Conservation (phyloP, 2,113 vertebrate genomes). For the Eulemur macaco region DNA sequence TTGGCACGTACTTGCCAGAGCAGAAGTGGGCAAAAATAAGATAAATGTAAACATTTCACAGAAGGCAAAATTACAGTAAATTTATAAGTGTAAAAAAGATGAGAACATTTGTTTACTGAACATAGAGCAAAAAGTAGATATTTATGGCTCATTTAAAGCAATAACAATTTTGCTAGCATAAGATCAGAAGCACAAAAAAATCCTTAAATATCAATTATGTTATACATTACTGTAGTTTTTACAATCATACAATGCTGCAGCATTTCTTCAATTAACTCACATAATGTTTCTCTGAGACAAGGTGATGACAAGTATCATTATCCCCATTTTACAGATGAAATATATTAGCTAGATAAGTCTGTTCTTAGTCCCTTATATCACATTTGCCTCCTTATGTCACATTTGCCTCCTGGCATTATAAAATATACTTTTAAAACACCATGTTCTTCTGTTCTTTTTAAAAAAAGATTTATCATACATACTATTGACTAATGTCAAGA, state of each 20-base stretch:
- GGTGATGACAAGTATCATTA: conserved; percentile 34
- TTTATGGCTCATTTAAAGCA: conserved; percentile 55
- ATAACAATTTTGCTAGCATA: conserved; percentile 43
- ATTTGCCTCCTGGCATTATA: conserved; percentile 1
- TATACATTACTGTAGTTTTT: conserved; percentile 26
- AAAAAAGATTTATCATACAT: neutral
- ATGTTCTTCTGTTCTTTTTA: conserved; percentile 28
- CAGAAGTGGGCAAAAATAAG: conserved; percentile 61
- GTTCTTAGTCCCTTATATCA: neutral
- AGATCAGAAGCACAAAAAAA: conserved; percentile 18
- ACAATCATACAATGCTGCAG: neutral
- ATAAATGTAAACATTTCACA: conserved; percentile 66
- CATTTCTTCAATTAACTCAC: conserved; percentile 44
- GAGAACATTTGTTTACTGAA: conserved; percentile 61
- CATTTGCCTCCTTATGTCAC: neutral
- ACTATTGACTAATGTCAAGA: neutral
- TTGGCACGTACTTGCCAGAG: conserved; percentile 52
- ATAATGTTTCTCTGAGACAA: conserved; percentile 38
- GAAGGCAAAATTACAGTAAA: conserved; percentile 63
- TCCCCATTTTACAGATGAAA: conserved; percentile 24
- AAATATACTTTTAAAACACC: conserved; percentile 1
- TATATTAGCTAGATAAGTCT: neutral
- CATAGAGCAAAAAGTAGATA: conserved; percentile 36
- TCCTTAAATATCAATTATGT: conserved; percentile 37
- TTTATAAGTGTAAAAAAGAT: conserved; percentile 58